phyloP scores from a whole-genome alignment of 2,888 invertebrate genomes.

The Xanthorhoe spadicearia region DNA sequence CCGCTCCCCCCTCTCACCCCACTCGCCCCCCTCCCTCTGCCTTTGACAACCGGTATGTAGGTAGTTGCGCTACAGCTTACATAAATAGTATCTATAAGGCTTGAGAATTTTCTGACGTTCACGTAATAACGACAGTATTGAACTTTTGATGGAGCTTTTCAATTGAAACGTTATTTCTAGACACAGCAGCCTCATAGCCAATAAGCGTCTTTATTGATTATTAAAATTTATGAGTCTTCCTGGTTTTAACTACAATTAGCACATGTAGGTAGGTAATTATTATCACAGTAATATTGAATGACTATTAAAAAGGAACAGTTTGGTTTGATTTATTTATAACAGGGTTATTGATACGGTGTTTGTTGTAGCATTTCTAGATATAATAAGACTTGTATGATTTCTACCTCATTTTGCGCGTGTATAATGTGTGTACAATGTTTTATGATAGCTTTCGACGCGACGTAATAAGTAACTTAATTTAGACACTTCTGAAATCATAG shows the following conservation, averaged over 20 bases:
- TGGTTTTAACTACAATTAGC: background rate
- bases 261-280: background rate
- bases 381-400: no score
- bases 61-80: conserved; percentile 49
- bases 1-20: conserved; percentile 45
- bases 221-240: background rate
- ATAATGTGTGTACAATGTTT: no score
- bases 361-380: no score
- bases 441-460: no score
- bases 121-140: conserved; percentile 73
- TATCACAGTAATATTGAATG: background rate
- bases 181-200: background rate
- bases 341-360: no score
- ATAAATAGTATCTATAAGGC: conserved; percentile 42
- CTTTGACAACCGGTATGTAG: conserved; percentile 82
- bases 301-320: background rate
- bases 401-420: no score
- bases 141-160: conserved; percentile 64
- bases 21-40: conserved; percentile 50
- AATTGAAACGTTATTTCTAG: conserved; percentile 51
- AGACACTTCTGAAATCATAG: no score
- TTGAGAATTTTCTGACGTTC: conserved; percentile 81
- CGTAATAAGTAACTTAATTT: no score
- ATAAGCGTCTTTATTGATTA: background rate
- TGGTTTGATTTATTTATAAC: no score